Evolutionary conservation across 2,888 invertebrate genomes (phyloP).

Genomic region (Gymnoscelis rufifasciata): DNA sequence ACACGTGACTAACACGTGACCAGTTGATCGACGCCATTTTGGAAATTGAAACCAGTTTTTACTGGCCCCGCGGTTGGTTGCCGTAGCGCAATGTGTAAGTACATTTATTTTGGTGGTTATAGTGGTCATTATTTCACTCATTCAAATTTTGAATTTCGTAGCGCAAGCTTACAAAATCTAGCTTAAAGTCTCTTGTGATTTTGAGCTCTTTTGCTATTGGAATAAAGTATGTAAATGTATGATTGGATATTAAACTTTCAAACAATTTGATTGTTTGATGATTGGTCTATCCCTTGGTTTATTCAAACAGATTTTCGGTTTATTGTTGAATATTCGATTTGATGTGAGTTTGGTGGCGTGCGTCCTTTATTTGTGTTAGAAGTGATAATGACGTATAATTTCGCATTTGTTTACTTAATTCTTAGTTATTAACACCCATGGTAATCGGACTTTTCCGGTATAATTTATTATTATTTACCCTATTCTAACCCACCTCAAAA

Average conservation of each 20-base stretch:
- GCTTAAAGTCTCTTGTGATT: constrained; percentile 14
- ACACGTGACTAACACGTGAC: constrained; percentile 69
- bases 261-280: constrained; percentile 43
- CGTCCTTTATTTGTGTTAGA: constrained; percentile 41
- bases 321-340: constrained; percentile 50
- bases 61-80: constrained; percentile 21
- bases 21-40: constrained; percentile 52
- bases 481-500: too few species aligned
- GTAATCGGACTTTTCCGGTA: too few species aligned
- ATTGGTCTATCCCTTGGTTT: constrained; percentile 40
- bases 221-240: neutral
- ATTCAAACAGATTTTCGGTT: constrained; percentile 39
- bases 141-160: constrained; percentile 59
- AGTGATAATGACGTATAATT: constrained; percentile 50
- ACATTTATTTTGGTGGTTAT: constrained; percentile 37
- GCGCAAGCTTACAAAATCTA: constrained; percentile 17
- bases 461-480: too few species aligned
- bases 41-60: constrained; percentile 38
- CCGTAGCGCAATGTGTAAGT: constrained; percentile 1
- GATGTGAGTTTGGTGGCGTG: constrained; percentile 51
- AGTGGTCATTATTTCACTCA: constrained; percentile 63
- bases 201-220: constrained; percentile 15
- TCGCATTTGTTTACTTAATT: constrained; percentile 15
- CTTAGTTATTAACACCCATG: neutral
- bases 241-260: constrained; percentile 23